Base-by-base conservation (phyloP, 2,888 invertebrate genomes). In the Hartigia nigra region DNA sequence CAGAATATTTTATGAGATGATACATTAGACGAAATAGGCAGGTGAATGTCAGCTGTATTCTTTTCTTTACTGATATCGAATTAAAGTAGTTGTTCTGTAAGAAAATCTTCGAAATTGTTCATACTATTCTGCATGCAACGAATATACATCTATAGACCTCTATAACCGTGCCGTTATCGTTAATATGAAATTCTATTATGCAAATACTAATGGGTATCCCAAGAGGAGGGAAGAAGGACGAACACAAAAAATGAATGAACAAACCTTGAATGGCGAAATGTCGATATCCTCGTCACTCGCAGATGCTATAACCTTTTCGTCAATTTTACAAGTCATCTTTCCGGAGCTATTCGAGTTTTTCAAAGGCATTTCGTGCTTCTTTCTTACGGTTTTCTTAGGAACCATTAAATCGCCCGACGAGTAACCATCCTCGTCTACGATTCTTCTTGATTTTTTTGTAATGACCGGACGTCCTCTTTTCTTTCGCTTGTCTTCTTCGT, bases 341-440 rank as follows among this genome's bases (percentile, higher is more conserved):
- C 82, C 81, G 12, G 83, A 78, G 75, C 79, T 85, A 39, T 79
- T 85, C 1, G 82, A 81, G 79, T 84, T 87, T 37, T 80, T 77
- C 5, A 34, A 32, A 4, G 83, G 77, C 0, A 79, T 76, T n/a
- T 90, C 90, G 11, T 87, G 85, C 72, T 90, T 91, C 76, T 89
- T 91, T 91, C 88, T 93, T 89, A 85, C 93, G 90, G 87, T 92
- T 92, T 87, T 90, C 81, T 88, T 88, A 23, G 88, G 86, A 90
- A 92, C 88, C 23, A 82, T 80, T 84, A 92, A 36, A 88, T 91
- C 94, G 35, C 92, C 86, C 3, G 92, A 87, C 34, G 93, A 93
- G 86, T 94, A 95, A 80, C 93, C 92, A 83, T 94, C 94, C 82
- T 94, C 93, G 82, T 94, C 94, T 88, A 95, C 92, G 31, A 88